phyloP scores from a whole-genome alignment of 2,888 invertebrate species.

The Leptinotarsa juncta region DNA sequence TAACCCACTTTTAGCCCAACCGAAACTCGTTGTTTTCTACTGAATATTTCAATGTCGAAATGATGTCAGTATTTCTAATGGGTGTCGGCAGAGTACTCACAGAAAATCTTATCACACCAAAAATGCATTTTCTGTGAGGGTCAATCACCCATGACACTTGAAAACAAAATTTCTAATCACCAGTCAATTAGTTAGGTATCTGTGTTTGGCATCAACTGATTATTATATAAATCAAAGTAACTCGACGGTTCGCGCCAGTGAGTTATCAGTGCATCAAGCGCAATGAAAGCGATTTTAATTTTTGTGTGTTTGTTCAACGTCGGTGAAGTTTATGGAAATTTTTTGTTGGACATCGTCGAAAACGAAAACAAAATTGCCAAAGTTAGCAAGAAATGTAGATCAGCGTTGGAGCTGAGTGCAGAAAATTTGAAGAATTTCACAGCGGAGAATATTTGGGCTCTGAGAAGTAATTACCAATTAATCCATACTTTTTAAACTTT shows the following conservation, averaged over 20 bases:
- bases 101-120: not conserved
- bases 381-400: not conserved
- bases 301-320: not conserved
- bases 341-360: not conserved
- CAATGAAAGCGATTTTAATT: not conserved
- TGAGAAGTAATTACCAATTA: conserved; percentile 11
- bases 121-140: not conserved
- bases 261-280: not conserved
- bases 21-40: not conserved
- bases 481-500: too few relatives aligned
- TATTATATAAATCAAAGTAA: not conserved
- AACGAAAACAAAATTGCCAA: not conserved
- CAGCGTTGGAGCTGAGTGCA: not conserved
- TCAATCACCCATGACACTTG: not conserved
- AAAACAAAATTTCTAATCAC: not conserved
- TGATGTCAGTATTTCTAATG: not conserved
- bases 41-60: not conserved
- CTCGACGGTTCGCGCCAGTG: not conserved
- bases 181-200: not conserved
- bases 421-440: conserved; percentile 2
- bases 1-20: not conserved
- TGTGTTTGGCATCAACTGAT: not conserved
- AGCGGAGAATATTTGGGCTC: not conserved
- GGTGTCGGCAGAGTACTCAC: not conserved
- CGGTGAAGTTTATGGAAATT: not conserved